phyloP scores from a whole-genome alignment of 2,797 vertebrate species.

The Muraenolepis orangiensis region DNA sequence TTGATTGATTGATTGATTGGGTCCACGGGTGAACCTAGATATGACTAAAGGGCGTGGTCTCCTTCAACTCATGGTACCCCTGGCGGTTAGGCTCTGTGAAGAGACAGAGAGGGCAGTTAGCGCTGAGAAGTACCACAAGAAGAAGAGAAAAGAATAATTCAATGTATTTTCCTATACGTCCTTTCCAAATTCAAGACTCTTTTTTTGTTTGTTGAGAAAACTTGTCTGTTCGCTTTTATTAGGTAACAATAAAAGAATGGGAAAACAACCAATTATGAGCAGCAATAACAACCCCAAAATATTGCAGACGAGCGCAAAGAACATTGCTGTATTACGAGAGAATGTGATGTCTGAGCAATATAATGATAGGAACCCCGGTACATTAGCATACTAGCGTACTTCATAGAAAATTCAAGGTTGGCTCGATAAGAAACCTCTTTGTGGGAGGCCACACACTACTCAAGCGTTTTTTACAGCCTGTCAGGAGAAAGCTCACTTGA shows the following conservation, averaged over 20 bases:
- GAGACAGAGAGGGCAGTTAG: constrained; percentile 79
- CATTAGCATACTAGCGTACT: background rate
- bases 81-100: constrained; percentile 81
- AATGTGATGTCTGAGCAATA: background rate
- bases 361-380: background rate
- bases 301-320: background rate
- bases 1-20: constrained; percentile 51
- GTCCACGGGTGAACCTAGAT: constrained; percentile 72
- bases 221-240: constrained; percentile 18
- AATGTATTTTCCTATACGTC: constrained; percentile 36
- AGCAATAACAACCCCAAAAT: background rate
- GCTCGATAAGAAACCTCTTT: background rate
- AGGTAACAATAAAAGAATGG: constrained; percentile 7
- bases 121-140: constrained; percentile 53
- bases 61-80: constrained; percentile 85
- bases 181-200: constrained; percentile 50
- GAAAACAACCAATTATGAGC: background rate
- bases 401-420: background rate
- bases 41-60: constrained; percentile 77
- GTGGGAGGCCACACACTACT: background rate
- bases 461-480: background rate
- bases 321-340: background rate
- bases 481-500: constrained; percentile 52
- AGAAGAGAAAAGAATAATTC: constrained; percentile 18
- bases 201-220: constrained; percentile 63